Evolutionary conservation across 2,797 vertebrate species (phyloP), one percentile per base, ranked within the genome.

Genomic region (Valencia hispanica): DNA sequence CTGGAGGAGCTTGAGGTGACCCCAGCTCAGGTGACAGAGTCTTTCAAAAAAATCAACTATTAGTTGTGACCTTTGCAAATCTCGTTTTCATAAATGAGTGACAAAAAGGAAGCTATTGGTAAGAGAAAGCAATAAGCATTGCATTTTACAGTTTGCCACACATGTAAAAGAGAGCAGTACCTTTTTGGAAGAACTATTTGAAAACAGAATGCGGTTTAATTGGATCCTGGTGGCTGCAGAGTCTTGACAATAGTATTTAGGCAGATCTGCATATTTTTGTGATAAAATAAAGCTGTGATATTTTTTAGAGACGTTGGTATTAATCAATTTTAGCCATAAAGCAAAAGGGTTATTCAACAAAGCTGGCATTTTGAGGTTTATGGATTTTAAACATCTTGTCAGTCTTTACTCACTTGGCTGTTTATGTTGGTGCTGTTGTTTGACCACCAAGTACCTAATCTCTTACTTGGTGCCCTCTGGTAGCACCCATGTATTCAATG

Each of bases 401-500:
- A 51, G 50, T 27, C 39, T 66, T 66, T 36, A 66, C 11, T 59
- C 53, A 34, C 41, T 63, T 14, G 14, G 22, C 55, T 50, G 34
- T 39, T 32, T 27, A 51, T 12, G 11, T 25, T 55, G n/a, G 6
- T 53, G 36, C 32, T 45, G 59, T 68, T 53, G 32, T 61, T 61
- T 47, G 53, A 61, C 68, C 43, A 50, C 20, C 43, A 63, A 25
- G 2, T 36, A 32, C 10, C 27, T 65, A 63, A 73, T 47, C 25
- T 73, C 59, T 73, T 34, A 43, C 25, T 63, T 59, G 43, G 72
- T 47, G 25, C 18, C 43, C 14, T 34, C n/a, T 39, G 51, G 79
- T 59, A 51, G 48, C 18, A 71, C 69, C 85, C 50, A 63, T 71
- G 78, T 79, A 82, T 45, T 45, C 77, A 72, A 70, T 70, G 41